A percentile compares a stretch with the other conserved stretches of the same genome.
These are phyloP conservation scores for Sceloporus undulatus DNA, from an alignment of 2,113 vertebrate species.

Conservation along the genomic window DNA sequence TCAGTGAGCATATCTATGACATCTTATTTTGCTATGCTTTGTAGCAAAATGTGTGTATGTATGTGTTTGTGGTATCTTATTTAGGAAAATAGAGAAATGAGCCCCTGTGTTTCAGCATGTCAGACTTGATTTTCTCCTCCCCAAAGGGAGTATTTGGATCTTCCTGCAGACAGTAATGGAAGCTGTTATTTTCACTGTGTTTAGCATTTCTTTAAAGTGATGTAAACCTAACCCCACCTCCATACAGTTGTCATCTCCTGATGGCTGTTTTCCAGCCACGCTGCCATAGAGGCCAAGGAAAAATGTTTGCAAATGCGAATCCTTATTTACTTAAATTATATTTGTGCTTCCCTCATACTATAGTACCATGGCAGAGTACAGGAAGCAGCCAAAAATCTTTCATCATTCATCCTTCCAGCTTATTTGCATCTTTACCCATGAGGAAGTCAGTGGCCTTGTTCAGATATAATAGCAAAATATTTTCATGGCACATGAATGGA, in stretches of 20 bases:
- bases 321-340: not conserved
- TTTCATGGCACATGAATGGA: not conserved
- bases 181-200: not conserved
- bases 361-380: too few species aligned
- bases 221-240: not conserved
- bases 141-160: fast-evolving
- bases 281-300: not conserved
- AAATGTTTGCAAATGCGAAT: not conserved
- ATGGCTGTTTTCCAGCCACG: not conserved
- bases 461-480: not conserved
- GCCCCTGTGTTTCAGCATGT: fast-evolving
- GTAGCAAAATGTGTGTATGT: too few species aligned
- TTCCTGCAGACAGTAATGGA: not conserved
- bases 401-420: not conserved
- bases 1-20: not conserved
- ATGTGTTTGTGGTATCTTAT: too few species aligned
- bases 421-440: not conserved
- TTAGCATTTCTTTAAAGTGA: not conserved
- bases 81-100: not conserved
- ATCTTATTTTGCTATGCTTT: not conserved
- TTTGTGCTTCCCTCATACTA: not conserved
- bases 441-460: not conserved
- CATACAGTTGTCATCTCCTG: not conserved
- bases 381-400: not conserved
- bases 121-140: not conserved